Base-by-base conservation (phyloP, 2,113 vertebrate genomes). In the Oncorhynchus clarkii region DNA sequence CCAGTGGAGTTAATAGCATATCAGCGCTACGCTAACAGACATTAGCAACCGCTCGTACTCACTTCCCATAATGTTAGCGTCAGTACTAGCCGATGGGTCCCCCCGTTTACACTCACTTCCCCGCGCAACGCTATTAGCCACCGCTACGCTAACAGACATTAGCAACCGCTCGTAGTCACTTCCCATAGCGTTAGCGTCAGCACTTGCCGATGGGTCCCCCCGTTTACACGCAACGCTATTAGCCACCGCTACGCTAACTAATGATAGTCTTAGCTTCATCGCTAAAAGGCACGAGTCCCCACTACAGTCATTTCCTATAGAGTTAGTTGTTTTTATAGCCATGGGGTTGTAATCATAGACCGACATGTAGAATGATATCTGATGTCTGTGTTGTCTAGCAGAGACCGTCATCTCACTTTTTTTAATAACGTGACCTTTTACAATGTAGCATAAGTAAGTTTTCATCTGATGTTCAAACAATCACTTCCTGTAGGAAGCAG, bases 71-170 rank as follows among this genome's bases (percentile, higher is more conserved):
- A 67, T 86, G 89, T 91, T 86, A 89, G 83, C 26, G 67, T 90
- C 90, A 88, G 75, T 82, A 66, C 65, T 71, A 51, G 83, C 87
- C 83, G 73, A 84, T 34, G 76, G 84, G 76, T 0, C 27, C 83
- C 83, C 84, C 57, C 70, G 72, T 86, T 88, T 77, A 85, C 78
- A 75, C 81, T 73, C 80, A 88, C 85, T 87, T 87, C 90, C 22
- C 87, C 49, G 70, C 89, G 4, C 29, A 4, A 31, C 29, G 31
- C 5, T 31, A 31, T 5, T 31, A 31, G 31, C 31, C 16, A 18
- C 3, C 51, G 4, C 51, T 18, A 54, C 13, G 51, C 51, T 16
- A 54, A 54, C 14, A 54, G 51, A 54, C 14, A 54, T 18, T 54
- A 54, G 51, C 51, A 3, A 54, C 14, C 4, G 14, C 51, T 54